Percentiles rank a stretch among this genome's conserved stretches.
Evolutionary conservation across 2,113 vertebrate species (phyloP).

Genomic region (Eira barbara): DNA sequence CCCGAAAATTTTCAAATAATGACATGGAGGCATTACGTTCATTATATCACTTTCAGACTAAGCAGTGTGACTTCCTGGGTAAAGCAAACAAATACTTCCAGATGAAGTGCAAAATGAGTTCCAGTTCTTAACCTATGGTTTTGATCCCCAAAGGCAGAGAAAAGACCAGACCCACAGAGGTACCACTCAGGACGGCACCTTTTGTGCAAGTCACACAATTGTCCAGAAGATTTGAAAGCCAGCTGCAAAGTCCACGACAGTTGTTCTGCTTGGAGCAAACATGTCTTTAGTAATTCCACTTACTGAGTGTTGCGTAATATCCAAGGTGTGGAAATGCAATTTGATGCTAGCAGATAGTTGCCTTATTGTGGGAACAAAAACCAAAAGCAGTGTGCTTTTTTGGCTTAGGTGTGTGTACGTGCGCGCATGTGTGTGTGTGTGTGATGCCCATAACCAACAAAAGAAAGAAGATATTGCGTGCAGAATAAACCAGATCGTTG

Average conservation of each 20-base stretch:
- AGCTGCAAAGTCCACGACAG: neutral
- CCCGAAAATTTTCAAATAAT: neutral
- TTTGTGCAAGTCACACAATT: neutral
- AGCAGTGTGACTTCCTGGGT: neutral
- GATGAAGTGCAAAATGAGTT: neutral
- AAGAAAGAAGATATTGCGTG: conserved; percentile 46
- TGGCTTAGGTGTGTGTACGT: neutral
- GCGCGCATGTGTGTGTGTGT: neutral
- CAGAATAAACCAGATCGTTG: neutral
- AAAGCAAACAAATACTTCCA: neutral
- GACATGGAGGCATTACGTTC: neutral
- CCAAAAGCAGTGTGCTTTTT: neutral
- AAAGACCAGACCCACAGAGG: neutral
- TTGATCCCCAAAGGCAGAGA: neutral
- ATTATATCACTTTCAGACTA: neutral
- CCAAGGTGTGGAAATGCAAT: neutral
- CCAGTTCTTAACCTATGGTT: neutral
- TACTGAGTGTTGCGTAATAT: neutral
- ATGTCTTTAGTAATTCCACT: neutral
- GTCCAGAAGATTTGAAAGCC: neutral
- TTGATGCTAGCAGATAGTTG: neutral
- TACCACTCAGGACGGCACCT: neutral
- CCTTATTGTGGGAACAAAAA: neutral
- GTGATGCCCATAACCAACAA: neutral
- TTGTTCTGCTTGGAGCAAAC: neutral